phyloP scores from a whole-genome alignment of 1,140 invertebrate species.

The Pectinophora gossypiella region DNA sequence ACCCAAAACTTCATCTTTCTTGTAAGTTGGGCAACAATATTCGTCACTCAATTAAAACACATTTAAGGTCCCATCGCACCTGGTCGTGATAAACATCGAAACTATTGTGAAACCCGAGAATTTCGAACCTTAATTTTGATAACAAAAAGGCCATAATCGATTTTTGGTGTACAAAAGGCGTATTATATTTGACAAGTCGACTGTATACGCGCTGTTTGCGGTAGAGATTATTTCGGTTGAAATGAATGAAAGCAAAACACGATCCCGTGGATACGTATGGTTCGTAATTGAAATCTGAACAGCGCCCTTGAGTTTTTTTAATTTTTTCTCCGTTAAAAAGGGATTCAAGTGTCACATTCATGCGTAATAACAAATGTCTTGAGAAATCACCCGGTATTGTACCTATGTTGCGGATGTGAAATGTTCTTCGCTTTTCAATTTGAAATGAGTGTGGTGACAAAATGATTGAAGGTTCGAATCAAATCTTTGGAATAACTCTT shows the following conservation, averaged over 20 bases:
- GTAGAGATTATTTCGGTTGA: slow-evolving; percentile 73
- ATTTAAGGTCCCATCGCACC: slow-evolving; percentile 62
- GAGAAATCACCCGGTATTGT: no score
- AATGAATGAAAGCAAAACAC: slow-evolving; percentile 74
- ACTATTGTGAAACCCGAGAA: slow-evolving; percentile 72
- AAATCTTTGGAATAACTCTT: no score
- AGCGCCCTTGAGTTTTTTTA: slow-evolving; percentile 54
- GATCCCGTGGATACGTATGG: slow-evolving; percentile 60
- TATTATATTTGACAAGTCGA: slow-evolving; percentile 74
- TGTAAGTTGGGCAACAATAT: background rate
- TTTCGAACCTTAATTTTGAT: slow-evolving; percentile 71
- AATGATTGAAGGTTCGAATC: slow-evolving; percentile 1
- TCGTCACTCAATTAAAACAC: slow-evolving; percentile 56
- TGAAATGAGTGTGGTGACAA: background rate
- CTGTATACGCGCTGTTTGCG: slow-evolving; percentile 70
- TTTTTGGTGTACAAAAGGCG: slow-evolving; percentile 64
- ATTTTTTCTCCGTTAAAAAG: slow-evolving; percentile 35
- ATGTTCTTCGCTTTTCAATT: no score
- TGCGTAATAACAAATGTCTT: no score
- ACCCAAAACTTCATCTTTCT: no score
- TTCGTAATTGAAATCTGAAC: slow-evolving; percentile 67
- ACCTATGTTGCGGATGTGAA: no score
- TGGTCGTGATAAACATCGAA: slow-evolving; percentile 69
- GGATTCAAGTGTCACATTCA: slow-evolving; percentile 39
- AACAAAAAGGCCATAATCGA: slow-evolving; percentile 75